Percentiles rank a stretch among this genome's conserved stretches.
phyloP scores from a whole-genome alignment of 2,797 vertebrate species.

The Gallinago solitaria region DNA sequence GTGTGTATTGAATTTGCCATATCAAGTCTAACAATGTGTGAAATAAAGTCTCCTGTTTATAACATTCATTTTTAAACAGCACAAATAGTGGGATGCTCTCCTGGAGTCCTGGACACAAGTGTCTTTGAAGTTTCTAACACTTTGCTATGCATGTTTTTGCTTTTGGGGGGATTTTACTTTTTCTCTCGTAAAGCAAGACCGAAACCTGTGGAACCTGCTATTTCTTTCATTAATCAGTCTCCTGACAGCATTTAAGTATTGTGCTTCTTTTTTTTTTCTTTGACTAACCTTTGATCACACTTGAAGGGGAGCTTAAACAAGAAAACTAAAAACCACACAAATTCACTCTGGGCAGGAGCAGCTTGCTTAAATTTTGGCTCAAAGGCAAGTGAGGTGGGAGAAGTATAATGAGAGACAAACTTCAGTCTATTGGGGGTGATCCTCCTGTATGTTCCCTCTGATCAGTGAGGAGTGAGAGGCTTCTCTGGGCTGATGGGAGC shows the following conservation, averaged over 20 bases:
- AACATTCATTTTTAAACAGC: neutral
- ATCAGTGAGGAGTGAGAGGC: neutral
- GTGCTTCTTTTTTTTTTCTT: neutral
- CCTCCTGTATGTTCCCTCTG: neutral
- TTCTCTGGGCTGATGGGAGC: neutral
- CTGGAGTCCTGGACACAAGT: neutral
- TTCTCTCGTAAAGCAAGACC: neutral
- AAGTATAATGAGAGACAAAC: neutral
- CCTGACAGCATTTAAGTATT: neutral
- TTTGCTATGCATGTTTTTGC: neutral
- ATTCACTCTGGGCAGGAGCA: neutral
- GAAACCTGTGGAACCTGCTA: neutral
- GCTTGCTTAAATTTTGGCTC: neutral
- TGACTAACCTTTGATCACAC: neutral
- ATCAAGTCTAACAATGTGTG: neutral
- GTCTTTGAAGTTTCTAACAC: neutral
- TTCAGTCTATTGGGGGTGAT: neutral
- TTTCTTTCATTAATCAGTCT: neutral
- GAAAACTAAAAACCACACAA: neutral
- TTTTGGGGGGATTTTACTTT: neutral
- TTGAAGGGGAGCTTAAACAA: neutral
- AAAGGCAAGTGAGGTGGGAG: neutral
- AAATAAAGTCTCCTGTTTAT: neutral
- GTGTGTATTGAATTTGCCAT: neutral
- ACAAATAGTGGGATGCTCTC: neutral